Evolutionary conservation across 2,113 vertebrate species (phyloP).

Genomic region (Cairina moschata): DNA sequence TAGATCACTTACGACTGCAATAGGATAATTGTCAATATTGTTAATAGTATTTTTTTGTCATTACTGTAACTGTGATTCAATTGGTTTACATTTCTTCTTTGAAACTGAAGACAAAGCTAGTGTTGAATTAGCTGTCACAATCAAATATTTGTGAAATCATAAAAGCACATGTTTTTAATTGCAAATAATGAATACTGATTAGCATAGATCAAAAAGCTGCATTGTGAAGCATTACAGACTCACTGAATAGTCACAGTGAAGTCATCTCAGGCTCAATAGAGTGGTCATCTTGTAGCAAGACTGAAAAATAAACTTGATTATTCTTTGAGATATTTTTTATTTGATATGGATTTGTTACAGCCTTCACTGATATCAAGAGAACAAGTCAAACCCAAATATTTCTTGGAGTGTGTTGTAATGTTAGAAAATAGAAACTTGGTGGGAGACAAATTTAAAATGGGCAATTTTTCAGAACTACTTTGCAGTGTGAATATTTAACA

Average conservation of each 20-base stretch:
- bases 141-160: slow-evolving; percentile 75
- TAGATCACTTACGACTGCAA: background rate
- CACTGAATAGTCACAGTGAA: slow-evolving; percentile 58
- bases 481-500: slow-evolving; percentile 57
- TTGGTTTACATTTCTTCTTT: slow-evolving; percentile 51
- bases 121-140: slow-evolving; percentile 72
- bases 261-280: slow-evolving; percentile 53
- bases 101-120: slow-evolving; percentile 60
- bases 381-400: slow-evolving; percentile 35
- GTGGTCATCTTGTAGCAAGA: slow-evolving; percentile 64
- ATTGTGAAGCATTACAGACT: slow-evolving; percentile 49
- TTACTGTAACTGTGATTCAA: slow-evolving; percentile 3
- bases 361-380: slow-evolving; percentile 53
- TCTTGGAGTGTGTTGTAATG: background rate
- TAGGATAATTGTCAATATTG: background rate
- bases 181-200: slow-evolving; percentile 62
- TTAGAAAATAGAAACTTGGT: slow-evolving; percentile 52
- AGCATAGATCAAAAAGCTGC: slow-evolving; percentile 68
- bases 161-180: slow-evolving; percentile 67
- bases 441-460: slow-evolving; percentile 32
- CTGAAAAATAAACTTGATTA: slow-evolving; percentile 68
- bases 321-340: slow-evolving; percentile 38
- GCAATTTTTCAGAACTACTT: slow-evolving; percentile 51
- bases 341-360: slow-evolving; percentile 40
- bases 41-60: slow-evolving; percentile 25